Percentiles rank a stretch among this genome's conserved stretches.
Conservation (phyloP, 2,797 vertebrate species). For the Rhinella marina region DNA sequence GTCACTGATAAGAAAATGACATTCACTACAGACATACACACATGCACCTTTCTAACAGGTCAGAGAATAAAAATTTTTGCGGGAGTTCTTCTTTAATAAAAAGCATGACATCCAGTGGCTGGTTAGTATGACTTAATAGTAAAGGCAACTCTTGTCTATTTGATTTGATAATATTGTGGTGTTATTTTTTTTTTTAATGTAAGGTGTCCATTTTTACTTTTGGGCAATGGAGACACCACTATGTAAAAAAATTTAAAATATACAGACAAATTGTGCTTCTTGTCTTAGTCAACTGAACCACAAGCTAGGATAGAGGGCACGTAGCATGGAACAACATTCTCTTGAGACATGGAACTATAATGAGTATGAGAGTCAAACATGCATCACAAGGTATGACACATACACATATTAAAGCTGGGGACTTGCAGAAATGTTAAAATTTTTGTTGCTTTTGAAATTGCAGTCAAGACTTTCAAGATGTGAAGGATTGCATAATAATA, state of each 20-base stretch:
- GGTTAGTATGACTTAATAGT: constrained; percentile 65
- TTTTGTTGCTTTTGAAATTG: constrained; percentile 65
- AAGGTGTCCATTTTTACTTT: constrained; percentile 26
- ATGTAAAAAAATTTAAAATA: constrained; percentile 54
- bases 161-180: constrained; percentile 12
- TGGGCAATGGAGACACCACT: constrained; percentile 64
- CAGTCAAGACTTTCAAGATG: too few species aligned
- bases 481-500: too few species aligned
- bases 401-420: constrained; percentile 67
- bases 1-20: too few species aligned
- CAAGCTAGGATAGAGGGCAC: constrained; percentile 67
- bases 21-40: too few species aligned
- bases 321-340: constrained; percentile 68
- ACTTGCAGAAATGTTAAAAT: constrained; percentile 64
- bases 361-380: constrained; percentile 66
- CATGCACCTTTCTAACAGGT: too few species aligned
- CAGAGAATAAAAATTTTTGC: too few species aligned
- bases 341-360: constrained; percentile 64
- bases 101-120: constrained; percentile 70
- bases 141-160: constrained; percentile 40
- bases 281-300: constrained; percentile 71
- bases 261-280: constrained; percentile 78
- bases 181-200: neutral
- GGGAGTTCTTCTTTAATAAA: too few species aligned
- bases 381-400: constrained; percentile 63